Evolutionary conservation across 2,797 vertebrate genomes (phyloP).

Genomic region (Liasis olivaceus): DNA sequence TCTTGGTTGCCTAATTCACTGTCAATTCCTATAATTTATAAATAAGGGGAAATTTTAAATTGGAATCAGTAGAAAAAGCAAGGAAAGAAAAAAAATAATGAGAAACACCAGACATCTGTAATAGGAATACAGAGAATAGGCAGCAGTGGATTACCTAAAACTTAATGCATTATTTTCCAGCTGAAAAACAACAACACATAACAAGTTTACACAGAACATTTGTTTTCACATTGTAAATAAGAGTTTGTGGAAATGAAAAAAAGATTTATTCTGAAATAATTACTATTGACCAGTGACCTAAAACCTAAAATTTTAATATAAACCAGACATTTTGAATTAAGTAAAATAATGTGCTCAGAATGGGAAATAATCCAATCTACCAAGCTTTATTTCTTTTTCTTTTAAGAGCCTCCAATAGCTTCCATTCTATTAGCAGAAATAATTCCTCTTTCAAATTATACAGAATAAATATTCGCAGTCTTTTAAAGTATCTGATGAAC

Average conservation of each 20-base stretch:
- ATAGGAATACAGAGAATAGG: neutral
- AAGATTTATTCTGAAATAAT: conserved; percentile 73
- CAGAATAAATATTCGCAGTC: conserved; percentile 59
- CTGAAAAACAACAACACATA: conserved; percentile 23
- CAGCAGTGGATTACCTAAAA: neutral
- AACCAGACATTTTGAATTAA: conserved; percentile 71
- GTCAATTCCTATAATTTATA: conserved; percentile 18
- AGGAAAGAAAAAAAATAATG: neutral
- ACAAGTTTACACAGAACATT: conserved; percentile 62
- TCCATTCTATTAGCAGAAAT: conserved; percentile 67
- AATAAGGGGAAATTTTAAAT: conserved; percentile 21
- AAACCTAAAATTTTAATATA: conserved; percentile 74
- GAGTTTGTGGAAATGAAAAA: conserved; percentile 72
- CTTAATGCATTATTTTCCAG: conserved; percentile 44
- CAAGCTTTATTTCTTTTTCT: conserved; percentile 55
- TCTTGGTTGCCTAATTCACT: neutral
- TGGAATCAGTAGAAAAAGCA: conserved; percentile 16
- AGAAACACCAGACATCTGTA: conserved; percentile 23
- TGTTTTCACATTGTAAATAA: conserved; percentile 72
- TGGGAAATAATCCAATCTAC: conserved; percentile 71
- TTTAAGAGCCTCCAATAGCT: conserved; percentile 60
- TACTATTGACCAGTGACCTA: conserved; percentile 72
- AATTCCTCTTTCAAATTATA: conserved; percentile 63
- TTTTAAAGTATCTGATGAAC: neutral
- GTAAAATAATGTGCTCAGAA: conserved; percentile 72